phyloP scores from a whole-genome alignment of 2,888 invertebrate species.

The Macaria notata region DNA sequence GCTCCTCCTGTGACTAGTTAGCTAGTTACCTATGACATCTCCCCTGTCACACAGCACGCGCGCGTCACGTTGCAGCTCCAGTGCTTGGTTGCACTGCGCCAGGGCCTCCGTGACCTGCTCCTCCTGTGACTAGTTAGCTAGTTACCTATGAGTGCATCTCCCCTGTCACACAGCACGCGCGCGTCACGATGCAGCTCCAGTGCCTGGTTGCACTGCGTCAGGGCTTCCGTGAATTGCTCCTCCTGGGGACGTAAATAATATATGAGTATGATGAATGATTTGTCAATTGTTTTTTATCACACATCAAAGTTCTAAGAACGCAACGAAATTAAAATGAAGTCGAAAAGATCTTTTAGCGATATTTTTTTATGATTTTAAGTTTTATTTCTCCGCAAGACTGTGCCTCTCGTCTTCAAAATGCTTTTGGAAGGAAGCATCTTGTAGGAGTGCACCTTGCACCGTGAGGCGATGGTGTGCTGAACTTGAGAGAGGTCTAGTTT shows the following conservation, averaged over 20 bases:
- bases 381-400: too few species aligned
- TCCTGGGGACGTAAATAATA: constrained; percentile 65
- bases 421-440: too few species aligned
- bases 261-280: too few species aligned
- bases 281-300: too few species aligned
- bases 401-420: too few species aligned
- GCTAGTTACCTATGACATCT: constrained; percentile 86
- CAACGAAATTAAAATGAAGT: too few species aligned
- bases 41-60: constrained; percentile 94
- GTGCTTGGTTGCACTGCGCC: constrained; percentile 88
- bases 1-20: constrained; percentile 81
- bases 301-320: too few species aligned
- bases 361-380: too few species aligned
- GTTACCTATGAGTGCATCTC: constrained; percentile 90
- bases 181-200: constrained; percentile 89
- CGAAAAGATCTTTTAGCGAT: too few species aligned
- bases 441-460: too few species aligned
- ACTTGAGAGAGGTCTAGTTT: too few species aligned
- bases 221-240: constrained; percentile 87
- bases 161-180: constrained; percentile 92
- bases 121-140: constrained; percentile 66
- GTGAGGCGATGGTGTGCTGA: too few species aligned
- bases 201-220: constrained; percentile 90
- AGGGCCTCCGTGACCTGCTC: constrained; percentile 89
- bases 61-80: constrained; percentile 88